phyloP scores from a whole-genome alignment of 2,113 vertebrate species.

The Hepsetus odoe region DNA sequence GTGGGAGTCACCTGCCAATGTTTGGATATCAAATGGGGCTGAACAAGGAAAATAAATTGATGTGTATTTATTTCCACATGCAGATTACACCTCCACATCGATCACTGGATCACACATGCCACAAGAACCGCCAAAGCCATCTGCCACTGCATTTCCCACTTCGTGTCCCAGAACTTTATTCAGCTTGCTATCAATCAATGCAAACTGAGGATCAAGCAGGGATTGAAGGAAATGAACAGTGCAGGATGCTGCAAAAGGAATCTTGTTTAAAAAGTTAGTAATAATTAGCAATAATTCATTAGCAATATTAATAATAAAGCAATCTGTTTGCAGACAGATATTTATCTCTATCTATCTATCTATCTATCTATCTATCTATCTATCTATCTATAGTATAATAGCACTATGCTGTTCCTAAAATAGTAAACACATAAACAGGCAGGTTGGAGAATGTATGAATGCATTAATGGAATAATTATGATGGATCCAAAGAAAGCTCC shows the following conservation, averaged over 20 bases:
- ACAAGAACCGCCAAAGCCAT: neutral
- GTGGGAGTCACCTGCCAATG: conserved; percentile 28
- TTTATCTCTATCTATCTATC: too few species aligned
- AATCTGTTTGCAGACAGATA: too few species aligned
- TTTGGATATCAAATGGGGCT: conserved; percentile 33
- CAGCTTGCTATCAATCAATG: neutral
- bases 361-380: too few species aligned
- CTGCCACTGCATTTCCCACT: neutral
- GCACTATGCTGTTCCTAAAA: too few species aligned
- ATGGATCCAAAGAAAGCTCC: conserved; percentile 33
- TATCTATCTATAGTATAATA: too few species aligned
- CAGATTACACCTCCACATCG: neutral
- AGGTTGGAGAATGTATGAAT: neutral
- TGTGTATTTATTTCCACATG: conserved; percentile 9
- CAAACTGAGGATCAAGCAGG: conserved; percentile 11
- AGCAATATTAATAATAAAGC: too few species aligned
- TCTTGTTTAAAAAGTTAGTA: too few species aligned
- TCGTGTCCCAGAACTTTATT: conserved; percentile 2
- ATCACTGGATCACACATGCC: neutral
- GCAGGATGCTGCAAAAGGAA: neutral
- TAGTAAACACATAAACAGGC: too few species aligned
- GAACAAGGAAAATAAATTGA: conserved; percentile 31
- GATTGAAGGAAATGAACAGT: neutral
- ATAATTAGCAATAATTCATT: too few species aligned
- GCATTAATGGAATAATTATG: conserved; percentile 11